Evolutionary conservation across 2,888 invertebrate species (phyloP), one percentile per base, ranked within the genome.

Genomic region (Dione juno): DNA sequence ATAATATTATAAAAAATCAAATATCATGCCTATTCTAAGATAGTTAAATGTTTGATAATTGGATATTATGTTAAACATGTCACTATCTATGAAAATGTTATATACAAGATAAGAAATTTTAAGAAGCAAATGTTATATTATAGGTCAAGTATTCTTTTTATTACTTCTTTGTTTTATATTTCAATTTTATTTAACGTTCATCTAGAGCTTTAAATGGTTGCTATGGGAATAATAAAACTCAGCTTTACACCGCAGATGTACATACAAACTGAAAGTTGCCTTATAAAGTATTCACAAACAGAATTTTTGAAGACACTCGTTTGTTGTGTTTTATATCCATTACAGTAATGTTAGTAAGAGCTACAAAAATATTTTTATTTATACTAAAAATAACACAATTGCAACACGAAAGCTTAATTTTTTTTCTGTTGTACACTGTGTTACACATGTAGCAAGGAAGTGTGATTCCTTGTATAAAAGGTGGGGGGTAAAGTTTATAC

Each of bases 141-240:
- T 35, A 45, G 28, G 61, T 61, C 59, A 43, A 43, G 28, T 59
- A 43, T 45, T 21, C 21, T 7, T 28, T 45, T 28, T 61, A 35
- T 35, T n/a, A 35, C 28, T 43, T 50, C 74, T 77, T 72, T 70
- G 69, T 70, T 74, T 69, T 72, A 75, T 76, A 77, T 77, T 78
- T 79, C 77, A 78, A 78, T 79, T 78, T 79, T 77, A 79, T 79
- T 76, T 77, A 74, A 78, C 72, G 76, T 75, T 73, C 71, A 76
- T 76, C 70, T 74, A 66, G 68, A 75, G 73, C 77, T 75, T 74
- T 72, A 74, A 77, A 79, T 71, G 77, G 76, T 74, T 76, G 75
- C 76, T 74, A 63, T 75, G 78, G 78, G 77, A 79, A 76, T 76
- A 74, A 69, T 74, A 76, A 77, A 75, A 69, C 70, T 74, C 52